Evolutionary conservation across 1,140 invertebrate species (phyloP).

Genomic region (Bilobella aurantiaca): DNA sequence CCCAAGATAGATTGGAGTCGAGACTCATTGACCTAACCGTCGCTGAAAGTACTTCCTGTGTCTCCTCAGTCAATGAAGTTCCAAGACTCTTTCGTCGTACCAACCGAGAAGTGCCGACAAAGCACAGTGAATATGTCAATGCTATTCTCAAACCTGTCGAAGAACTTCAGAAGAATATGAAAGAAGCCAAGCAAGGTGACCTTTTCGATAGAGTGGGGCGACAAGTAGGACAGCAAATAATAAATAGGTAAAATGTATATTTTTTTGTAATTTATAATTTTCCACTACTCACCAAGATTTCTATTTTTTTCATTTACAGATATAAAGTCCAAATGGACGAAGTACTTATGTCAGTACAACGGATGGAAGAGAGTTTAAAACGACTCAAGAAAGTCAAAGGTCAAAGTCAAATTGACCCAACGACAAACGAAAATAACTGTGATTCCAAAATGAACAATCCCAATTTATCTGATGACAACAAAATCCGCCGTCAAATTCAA

Average conservation of each 20-base stretch:
- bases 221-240: conserved; percentile 21
- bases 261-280: conserved; percentile 5
- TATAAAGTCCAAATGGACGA: conserved; percentile 70
- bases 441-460: conserved; percentile 37
- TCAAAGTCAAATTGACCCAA: conserved; percentile 37
- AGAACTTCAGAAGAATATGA: conserved; percentile 41
- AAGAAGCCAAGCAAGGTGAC: conserved; percentile 42
- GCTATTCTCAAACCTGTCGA: conserved; percentile 50
- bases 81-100: conserved; percentile 84
- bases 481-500: conserved; percentile 78
- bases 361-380: conserved; percentile 83
- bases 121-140: conserved; percentile 65
- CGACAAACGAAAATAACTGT: conserved; percentile 35
- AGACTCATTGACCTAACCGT: conserved; percentile 27
- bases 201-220: conserved; percentile 22
- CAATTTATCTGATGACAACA: conserved; percentile 68
- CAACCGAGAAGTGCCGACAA: conserved; percentile 71
- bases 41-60: conserved; percentile 34
- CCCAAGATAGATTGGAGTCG: conserved; percentile 20
- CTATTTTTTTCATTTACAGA: conserved; percentile 45
- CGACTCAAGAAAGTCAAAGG: conserved; percentile 63
- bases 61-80: conserved; percentile 68
- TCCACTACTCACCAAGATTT: not conserved
- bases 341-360: conserved; percentile 81
- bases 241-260: conserved; percentile 11